These are phyloP conservation scores for Octonoba sinensis DNA, from an alignment of 2,888 invertebrate genomes.

Conservation along the genomic window DNA sequence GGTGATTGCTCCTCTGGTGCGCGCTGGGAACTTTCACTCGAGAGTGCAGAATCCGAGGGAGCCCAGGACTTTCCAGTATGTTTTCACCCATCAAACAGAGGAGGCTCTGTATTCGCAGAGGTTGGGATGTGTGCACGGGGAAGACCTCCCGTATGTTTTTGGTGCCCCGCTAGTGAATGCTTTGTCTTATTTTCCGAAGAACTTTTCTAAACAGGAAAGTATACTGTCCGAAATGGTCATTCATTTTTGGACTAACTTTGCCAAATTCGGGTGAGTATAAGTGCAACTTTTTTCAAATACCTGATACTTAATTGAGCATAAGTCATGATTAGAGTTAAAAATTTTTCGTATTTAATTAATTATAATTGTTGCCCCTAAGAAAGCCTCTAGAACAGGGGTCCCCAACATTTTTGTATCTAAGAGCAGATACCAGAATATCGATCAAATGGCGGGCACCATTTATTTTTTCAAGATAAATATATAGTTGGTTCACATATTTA, in stretches of 20 bases:
- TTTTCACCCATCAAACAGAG: conserved; percentile 70
- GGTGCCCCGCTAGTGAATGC: conserved; percentile 77
- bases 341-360: no score
- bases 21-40: conserved; percentile 90
- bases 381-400: no score
- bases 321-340: no score
- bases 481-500: no score
- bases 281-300: no score
- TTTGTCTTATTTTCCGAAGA: conserved; percentile 76
- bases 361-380: no score
- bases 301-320: no score
- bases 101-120: conserved; percentile 74
- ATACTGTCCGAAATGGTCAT: conserved; percentile 82
- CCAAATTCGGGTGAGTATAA: conserved; percentile 67
- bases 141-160: conserved; percentile 82
- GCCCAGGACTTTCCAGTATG: conserved; percentile 69
- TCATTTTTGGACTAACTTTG: conserved; percentile 73
- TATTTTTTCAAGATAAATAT: no score
- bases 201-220: conserved; percentile 82
- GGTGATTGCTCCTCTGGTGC: conserved; percentile 89
- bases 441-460: no score
- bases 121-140: conserved; percentile 82
- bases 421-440: no score
- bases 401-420: no score
- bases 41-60: conserved; percentile 71